phyloP scores from a whole-genome alignment of 2,113 vertebrate genomes.

The Deroptyus accipitrinus region DNA sequence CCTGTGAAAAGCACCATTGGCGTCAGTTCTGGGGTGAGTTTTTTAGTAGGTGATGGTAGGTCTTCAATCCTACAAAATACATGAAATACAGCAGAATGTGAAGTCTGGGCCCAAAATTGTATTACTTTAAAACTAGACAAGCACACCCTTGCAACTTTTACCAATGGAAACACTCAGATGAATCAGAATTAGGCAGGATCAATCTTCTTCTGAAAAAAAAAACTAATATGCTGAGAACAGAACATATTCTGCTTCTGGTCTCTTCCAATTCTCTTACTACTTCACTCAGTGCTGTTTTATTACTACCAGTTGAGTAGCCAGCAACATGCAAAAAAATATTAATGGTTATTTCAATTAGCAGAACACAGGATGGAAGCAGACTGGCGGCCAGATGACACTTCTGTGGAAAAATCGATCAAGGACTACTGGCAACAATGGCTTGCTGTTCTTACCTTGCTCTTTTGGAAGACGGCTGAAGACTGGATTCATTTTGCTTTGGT shows the following conservation, averaged over 20 bases:
- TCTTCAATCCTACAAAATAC: conserved; percentile 84
- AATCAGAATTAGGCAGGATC: not conserved
- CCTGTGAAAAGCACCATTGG: conserved; percentile 93
- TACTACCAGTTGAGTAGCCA: not conserved
- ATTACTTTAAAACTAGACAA: not conserved
- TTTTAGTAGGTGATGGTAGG: conserved; percentile 86
- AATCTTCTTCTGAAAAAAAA: not conserved
- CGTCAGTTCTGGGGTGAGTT: conserved; percentile 86
- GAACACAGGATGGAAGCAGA: not conserved
- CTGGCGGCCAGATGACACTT: not conserved
- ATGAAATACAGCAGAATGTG: not conserved
- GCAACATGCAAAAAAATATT: not conserved
- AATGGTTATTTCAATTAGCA: not conserved
- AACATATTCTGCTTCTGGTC: not conserved
- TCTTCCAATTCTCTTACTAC: not conserved
- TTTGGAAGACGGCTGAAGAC: conserved; percentile 84
- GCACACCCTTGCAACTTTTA: not conserved
- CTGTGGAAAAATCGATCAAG: not conserved
- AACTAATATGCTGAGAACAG: not conserved
- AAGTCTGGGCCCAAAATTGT: not conserved
- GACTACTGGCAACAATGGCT: not conserved
- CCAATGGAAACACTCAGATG: not conserved
- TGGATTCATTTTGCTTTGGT: conserved; percentile 84
- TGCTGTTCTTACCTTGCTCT: conserved; percentile 82
- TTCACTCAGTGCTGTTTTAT: not conserved